Percentiles rank a stretch among this genome's conserved stretches.
Evolutionary conservation across 2,113 vertebrate species (phyloP).

Genomic region (Pedetes capensis): DNA sequence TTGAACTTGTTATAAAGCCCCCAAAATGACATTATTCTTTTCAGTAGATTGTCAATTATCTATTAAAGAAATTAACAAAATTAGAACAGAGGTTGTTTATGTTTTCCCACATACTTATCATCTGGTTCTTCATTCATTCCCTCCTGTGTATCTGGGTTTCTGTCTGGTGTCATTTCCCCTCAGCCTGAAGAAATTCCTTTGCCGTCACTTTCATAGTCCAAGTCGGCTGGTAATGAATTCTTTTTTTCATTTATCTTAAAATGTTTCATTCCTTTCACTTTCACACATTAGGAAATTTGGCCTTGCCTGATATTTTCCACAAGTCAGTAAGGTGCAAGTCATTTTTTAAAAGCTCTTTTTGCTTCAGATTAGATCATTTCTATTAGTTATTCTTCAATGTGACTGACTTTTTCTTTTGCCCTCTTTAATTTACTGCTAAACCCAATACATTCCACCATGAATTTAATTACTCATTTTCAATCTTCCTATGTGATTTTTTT

Average conservation of each 20-base stretch:
- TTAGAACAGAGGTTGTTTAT: background rate
- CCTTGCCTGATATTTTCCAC: background rate
- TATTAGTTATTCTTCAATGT: background rate
- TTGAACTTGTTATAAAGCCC: background rate
- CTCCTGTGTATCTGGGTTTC: background rate
- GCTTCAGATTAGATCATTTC: background rate
- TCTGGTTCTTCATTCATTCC: background rate
- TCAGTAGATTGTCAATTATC: background rate
- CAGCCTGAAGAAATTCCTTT: background rate
- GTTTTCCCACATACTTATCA: background rate
- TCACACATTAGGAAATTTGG: background rate
- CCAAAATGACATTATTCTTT: background rate
- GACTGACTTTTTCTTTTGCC: background rate
- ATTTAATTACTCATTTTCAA: background rate
- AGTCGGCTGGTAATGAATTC: background rate
- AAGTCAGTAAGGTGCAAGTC: background rate
- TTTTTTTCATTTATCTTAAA: background rate
- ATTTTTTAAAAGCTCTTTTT: background rate
- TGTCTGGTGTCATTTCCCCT: too few relatives aligned
- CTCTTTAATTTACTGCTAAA: background rate
- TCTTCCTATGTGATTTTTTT: background rate
- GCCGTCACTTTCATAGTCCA: background rate
- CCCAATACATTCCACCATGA: background rate
- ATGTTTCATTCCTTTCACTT: too few relatives aligned
- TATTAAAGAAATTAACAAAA: background rate